These are phyloP conservation scores for Meandrina meandrites DNA, from an alignment of 92 coral and sea anemone genomes.

Conservation along the genomic window DNA sequence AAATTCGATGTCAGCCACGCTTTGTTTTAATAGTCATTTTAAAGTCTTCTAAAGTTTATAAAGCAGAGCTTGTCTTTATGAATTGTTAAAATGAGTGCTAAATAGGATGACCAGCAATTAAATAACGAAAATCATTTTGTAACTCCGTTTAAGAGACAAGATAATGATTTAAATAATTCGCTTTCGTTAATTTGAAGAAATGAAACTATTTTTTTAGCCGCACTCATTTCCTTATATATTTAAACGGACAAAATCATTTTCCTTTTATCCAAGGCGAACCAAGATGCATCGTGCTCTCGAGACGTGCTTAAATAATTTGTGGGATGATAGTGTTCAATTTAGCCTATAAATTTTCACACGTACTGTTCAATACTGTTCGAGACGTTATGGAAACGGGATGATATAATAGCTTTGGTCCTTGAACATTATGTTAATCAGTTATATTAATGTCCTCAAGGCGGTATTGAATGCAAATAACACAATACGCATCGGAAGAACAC, in stretches of 20 bases:
- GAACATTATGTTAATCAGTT: neutral
- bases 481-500: slow-evolving; percentile 20
- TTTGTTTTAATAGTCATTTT: neutral
- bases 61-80: neutral
- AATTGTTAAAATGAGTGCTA: neutral
- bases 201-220: neutral
- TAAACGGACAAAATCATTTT: too few species aligned
- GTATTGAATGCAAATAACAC: neutral
- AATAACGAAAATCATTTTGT: neutral
- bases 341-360: neutral
- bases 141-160: neutral
- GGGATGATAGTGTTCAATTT: neutral
- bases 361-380: neutral
- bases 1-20: neutral
- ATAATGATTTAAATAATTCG: neutral
- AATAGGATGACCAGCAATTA: neutral
- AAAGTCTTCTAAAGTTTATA: neutral
- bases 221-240: neutral
- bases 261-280: too few species aligned
- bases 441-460: neutral
- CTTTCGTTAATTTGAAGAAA: neutral
- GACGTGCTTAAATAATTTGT: neutral
- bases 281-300: too few species aligned
- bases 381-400: slow-evolving; percentile 12
- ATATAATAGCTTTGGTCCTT: neutral